Evolutionary conservation across 2,113 vertebrate genomes (phyloP), one percentile per base, ranked within the genome.

Genomic region (Mormyrus lacerda): DNA sequence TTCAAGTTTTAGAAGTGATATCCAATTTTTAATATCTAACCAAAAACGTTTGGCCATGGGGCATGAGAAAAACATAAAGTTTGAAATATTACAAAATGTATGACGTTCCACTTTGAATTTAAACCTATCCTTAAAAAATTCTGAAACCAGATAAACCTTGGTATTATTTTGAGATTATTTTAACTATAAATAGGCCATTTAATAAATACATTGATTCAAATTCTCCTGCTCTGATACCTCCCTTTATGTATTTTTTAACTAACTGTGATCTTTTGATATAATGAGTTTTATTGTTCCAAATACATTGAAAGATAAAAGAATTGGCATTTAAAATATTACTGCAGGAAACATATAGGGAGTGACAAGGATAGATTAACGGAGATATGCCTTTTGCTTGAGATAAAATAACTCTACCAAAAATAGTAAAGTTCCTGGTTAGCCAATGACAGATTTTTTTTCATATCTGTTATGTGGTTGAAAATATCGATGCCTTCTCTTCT

Each of bases 401-500:
- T 45, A 86, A 73, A 86, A 85, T 89, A 39, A 89, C 58, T 24
- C 24, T 27, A 27, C 39, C 89, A 89, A 89, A 89, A 65, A 89
- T 48, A 65, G 83, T 89, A 31, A 87, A 19, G 44, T 87, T 42
- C 21, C 83, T 86, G 61, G 61, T 13, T 11, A 89, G 31, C 50
- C 76, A 85, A 19, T 50, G 39, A 27, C 53, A 89, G 45, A 50
- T 21, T 2, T 89, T 83, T 53, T 17, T 83, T 89, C 88, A 89
- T 89, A 89, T 83, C 73, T 39, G 48, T 82, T 89, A 83, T 21
- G 19, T 47, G 27, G 35, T 39, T 79, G 8, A 27, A 53, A 86
- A 85, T 86, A 51, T 8, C 9, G 39, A 85, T 83, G 9, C 11
- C 9, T 65, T 89, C 89, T 48, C 83, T 89, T 85, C 53, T 89